These are phyloP conservation scores for Heliconius congener DNA, from an alignment of 1,140 invertebrate genomes.

Conservation along the genomic window DNA sequence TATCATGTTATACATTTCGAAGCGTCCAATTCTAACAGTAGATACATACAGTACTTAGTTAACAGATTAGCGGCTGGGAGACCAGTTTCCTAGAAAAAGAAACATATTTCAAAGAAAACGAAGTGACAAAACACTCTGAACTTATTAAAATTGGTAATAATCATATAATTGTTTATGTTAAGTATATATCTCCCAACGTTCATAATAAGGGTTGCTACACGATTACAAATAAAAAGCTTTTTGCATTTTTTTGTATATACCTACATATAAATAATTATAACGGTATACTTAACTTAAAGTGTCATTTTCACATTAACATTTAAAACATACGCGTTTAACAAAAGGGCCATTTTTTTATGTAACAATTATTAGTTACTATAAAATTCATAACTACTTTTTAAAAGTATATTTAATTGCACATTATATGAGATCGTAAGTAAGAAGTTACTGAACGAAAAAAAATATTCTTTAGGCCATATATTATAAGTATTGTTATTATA, in stretches of 20 bases:
- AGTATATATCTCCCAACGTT: not conserved
- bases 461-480: no score
- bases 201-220: not conserved
- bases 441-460: no score
- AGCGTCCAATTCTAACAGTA: conserved; percentile 41
- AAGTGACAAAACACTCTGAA: not conserved
- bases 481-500: no score
- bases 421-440: no score
- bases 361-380: no score
- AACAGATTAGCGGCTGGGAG: conserved; percentile 18
- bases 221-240: not conserved
- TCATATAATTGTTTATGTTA: not conserved
- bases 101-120: not conserved
- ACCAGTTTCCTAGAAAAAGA: not conserved
- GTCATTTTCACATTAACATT: not conserved
- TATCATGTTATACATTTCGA: conserved; percentile 50
- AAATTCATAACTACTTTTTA: no score
- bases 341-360: no score
- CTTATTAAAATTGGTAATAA: not conserved
- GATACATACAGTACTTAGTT: conserved; percentile 10
- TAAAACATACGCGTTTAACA: no score
- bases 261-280: not conserved
- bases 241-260: not conserved
- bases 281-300: not conserved
- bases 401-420: no score